Evolutionary conservation across 2,797 vertebrate species (phyloP), one percentile per base, ranked within the genome.

Genomic region (Tiaroga cobitis): DNA sequence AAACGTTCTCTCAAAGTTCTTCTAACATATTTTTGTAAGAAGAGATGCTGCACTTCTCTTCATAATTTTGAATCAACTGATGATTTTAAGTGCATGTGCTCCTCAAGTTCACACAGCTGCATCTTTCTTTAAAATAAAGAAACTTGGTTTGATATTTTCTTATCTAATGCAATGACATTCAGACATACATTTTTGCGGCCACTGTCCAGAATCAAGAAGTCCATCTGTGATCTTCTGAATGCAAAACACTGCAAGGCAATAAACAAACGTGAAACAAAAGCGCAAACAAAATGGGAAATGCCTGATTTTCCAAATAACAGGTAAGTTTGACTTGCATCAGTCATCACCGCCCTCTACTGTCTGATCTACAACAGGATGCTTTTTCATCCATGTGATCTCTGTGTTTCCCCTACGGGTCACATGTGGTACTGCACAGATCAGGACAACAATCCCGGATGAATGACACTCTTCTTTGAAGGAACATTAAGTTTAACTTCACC

Each of bases 331-430:
- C 26, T 6, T 13, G 54, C 61, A 32, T 51, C 59, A 29, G 37
- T 49, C 81, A 29, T 39, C 26, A 68, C 19, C 63, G 68, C 86
- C 83, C 70, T 79, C 88, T 87, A 72, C 24, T 74, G 83, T 61
- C 79, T 79, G 51, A 19, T 73, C 18, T 59, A 54, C 19, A 88
- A 68, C 59, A 81, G 49, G 29, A 75, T 61, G 68, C 32, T 59
- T 75, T 24, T 61, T 68, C 32, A 29, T 81, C 39, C 26, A 61
- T n/a, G 29, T 24, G 24, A 39, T 49, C 8, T 61, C 26, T 63
- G 61, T 74, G 51, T 72, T 67, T 80, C 68, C 68, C 32, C 75
- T 75, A 54, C 61, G 68, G 26, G 74, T 61, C 49, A 67, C n/a
- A 65, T 34, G 32, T 34, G 61, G 39, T 1, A 82, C 79, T 65